Evolutionary conservation across 1,140 invertebrate genomes (phyloP).

Genomic region (Drosophila navojoa): DNA sequence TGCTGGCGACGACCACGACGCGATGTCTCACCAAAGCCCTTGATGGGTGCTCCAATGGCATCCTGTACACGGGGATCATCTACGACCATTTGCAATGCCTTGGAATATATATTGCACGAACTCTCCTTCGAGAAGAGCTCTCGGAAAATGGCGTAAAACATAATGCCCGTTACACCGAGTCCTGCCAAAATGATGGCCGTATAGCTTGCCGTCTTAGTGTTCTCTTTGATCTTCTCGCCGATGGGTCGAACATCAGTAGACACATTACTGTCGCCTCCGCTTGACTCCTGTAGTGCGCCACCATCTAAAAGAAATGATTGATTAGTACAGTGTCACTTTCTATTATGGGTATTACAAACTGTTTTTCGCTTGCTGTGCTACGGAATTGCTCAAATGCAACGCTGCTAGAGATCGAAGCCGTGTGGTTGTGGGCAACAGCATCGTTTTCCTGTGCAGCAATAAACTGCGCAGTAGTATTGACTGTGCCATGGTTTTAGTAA

Average conservation of each 20-base stretch:
- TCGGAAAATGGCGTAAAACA: constrained; percentile 92
- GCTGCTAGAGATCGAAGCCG: constrained; percentile 47
- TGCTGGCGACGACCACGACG: constrained; percentile 89
- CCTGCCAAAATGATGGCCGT: constrained; percentile 91
- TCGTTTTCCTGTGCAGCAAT: constrained; percentile 40
- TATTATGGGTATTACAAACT: constrained; percentile 28
- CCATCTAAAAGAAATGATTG: constrained; percentile 9
- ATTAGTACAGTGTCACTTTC: not conserved
- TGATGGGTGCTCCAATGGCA: constrained; percentile 93
- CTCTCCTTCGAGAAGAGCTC: constrained; percentile 95
- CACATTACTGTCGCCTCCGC: constrained; percentile 57
- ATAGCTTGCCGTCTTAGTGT: constrained; percentile 93
- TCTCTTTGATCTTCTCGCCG: constrained; percentile 92
- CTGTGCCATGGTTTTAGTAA: constrained; percentile 49
- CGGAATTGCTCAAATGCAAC: constrained; percentile 36
- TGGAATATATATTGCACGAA: constrained; percentile 92
- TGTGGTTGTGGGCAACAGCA: constrained; percentile 23
- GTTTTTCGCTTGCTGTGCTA: constrained; percentile 39
- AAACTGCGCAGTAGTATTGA: constrained; percentile 63
- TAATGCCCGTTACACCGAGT: constrained; percentile 89
- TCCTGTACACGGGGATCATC: constrained; percentile 89
- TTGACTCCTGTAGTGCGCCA: constrained; percentile 53
- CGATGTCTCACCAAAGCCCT: constrained; percentile 93
- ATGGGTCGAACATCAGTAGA: constrained; percentile 87
- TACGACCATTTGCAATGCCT: constrained; percentile 89